Evolutionary conservation across 2,888 invertebrate species (phyloP).

Genomic region (Allygus modestus): DNA sequence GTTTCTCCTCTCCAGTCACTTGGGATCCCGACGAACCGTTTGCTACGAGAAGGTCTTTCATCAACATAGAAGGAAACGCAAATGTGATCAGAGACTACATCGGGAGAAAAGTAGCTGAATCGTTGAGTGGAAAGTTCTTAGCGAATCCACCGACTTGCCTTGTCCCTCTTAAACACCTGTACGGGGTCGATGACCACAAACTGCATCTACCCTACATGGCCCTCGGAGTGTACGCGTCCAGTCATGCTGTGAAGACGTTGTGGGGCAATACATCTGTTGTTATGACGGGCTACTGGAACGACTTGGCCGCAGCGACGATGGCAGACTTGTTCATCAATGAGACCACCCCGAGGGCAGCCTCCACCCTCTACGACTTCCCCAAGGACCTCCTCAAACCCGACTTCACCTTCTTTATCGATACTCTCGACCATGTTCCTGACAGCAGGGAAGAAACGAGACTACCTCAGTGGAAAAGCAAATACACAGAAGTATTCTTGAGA

Average conservation of each 20-base stretch:
- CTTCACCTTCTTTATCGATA: conserved; percentile 31
- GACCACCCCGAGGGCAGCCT: neutral
- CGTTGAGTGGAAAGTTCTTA: conserved; percentile 4
- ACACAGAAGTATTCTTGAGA: conserved; percentile 34
- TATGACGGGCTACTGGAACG: conserved; percentile 51
- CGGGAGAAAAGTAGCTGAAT: conserved; percentile 15
- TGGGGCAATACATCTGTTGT: conserved; percentile 19
- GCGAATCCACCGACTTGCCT: conserved; percentile 37
- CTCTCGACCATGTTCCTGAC: conserved; percentile 38
- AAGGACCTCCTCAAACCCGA: conserved; percentile 43
- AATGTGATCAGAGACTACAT: conserved; percentile 42
- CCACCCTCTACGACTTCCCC: conserved; percentile 50
- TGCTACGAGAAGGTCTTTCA: neutral
- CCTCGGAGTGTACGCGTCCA: conserved; percentile 44
- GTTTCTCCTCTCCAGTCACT: neutral
- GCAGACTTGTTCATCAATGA: conserved; percentile 34
- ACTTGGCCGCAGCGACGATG: conserved; percentile 15
- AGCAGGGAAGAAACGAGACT: conserved; percentile 39
- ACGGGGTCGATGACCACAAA: neutral
- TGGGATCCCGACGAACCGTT: conserved; percentile 38
- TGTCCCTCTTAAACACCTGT: conserved; percentile 30
- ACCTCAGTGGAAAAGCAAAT: conserved; percentile 35
- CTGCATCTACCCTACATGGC: conserved; percentile 19
- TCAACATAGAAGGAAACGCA: conserved; percentile 52
- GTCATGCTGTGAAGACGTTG: conserved; percentile 18